Conservation (phyloP, 2,888 invertebrate genomes). For the Poecilobothrus nobilitatus region DNA sequence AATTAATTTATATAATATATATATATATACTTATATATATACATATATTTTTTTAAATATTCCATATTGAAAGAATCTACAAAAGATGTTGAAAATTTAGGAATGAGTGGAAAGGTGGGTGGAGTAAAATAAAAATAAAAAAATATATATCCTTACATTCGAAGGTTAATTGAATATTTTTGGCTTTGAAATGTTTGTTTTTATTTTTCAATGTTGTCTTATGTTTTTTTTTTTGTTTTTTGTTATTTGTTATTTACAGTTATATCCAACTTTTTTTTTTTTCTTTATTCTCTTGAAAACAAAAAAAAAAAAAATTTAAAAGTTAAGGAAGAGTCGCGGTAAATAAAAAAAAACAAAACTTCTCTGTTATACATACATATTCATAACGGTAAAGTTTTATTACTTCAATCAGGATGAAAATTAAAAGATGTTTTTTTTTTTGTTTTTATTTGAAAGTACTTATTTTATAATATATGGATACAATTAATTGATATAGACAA, state of each 20-base stretch:
- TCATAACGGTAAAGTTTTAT: background rate
- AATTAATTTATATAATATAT: background rate
- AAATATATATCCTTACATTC: background rate
- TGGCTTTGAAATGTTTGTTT: conserved; percentile 2
- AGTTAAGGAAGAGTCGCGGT: background rate
- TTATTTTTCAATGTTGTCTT: background rate
- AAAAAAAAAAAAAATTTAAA: no score
- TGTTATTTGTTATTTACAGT: background rate
- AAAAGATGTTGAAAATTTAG: background rate
- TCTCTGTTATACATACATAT: background rate
- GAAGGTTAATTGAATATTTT: conserved; percentile 6
- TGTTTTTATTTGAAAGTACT: no score
- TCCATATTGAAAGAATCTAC: no score
- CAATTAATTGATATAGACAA: no score
- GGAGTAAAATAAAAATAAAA: no score
- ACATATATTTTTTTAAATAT: no score
- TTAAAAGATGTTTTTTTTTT: background rate
- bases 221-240: background rate
- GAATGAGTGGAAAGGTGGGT: background rate
- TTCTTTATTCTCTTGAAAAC: background rate
- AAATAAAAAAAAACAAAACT: background rate
- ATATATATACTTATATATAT: no score
- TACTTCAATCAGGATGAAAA: conserved; percentile 1
- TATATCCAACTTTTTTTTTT: background rate
- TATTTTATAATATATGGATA: no score